Evolutionary conservation across 1,140 invertebrate species (phyloP).

Genomic region (Charaxes varanes): DNA sequence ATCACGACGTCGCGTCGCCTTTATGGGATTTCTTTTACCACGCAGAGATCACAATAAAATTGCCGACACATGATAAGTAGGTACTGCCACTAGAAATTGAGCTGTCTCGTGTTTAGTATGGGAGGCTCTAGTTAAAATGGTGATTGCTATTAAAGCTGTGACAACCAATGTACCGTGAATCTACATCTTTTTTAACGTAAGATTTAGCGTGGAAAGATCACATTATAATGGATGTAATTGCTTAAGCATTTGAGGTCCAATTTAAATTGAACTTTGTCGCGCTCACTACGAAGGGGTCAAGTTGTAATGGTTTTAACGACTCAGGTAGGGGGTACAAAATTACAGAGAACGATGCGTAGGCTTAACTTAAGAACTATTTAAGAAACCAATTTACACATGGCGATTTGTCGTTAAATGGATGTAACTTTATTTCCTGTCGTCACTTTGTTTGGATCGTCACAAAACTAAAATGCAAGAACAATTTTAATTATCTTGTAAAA

Average conservation of each 20-base stretch:
- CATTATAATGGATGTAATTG: not conserved
- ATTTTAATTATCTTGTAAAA: too few relatives aligned
- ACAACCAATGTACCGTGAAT: too few relatives aligned
- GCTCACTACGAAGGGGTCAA: not conserved
- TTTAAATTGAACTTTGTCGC: not conserved
- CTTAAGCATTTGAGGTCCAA: not conserved
- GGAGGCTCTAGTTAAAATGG: too few relatives aligned
- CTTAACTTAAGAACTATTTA: not conserved
- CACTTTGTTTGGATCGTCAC: not conserved
- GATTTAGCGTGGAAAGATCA: too few relatives aligned
- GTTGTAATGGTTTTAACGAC: not conserved
- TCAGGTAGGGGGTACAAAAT: not conserved
- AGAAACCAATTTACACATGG: constrained; percentile 1
- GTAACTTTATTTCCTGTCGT: constrained; percentile 4
- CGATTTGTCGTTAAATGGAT: constrained; percentile 4
- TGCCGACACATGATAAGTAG: too few relatives aligned
- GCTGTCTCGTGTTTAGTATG: too few relatives aligned
- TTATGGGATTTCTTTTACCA: constrained; percentile 1
- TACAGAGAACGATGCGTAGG: not conserved
- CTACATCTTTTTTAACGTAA: too few relatives aligned
- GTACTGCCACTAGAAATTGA: too few relatives aligned
- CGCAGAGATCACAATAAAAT: not conserved
- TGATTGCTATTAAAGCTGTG: too few relatives aligned
- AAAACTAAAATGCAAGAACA: too few relatives aligned
- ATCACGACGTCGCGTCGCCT: constrained; percentile 5